Evolutionary conservation across 2,888 invertebrate species (phyloP), one percentile per base, ranked within the genome.

Genomic region (Leptothorax acervorum): DNA sequence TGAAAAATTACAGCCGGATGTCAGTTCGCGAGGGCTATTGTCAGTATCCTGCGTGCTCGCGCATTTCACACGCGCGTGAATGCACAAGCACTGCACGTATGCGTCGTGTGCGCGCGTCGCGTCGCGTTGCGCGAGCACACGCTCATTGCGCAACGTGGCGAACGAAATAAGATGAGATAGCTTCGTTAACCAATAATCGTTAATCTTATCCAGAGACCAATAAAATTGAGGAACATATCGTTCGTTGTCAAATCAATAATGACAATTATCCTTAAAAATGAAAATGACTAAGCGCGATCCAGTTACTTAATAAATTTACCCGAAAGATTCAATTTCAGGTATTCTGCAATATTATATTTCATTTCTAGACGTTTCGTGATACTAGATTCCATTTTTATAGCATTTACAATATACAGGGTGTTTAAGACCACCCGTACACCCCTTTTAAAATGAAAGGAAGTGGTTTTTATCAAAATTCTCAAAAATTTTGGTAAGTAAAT

Each of bases 101-200:
- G 15, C 18, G 15, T 0, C 23, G 42, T 70, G 53, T 48, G 18
- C 48, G 79, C 79, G 70, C 79, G 57, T 48, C 42, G 39, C 79
- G 57, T 68, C 31, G 28, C 28, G 42, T 82, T 74, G 63, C 82
- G 53, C 63, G 63, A 65, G 51, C 31, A 45, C 28, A 42, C 75
- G 31, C 63, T 28, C 42, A 53, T 82, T 74, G 82, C 75, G 62
- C 74, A 63, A 82, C 82, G 23, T 8, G 35, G 65, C 42, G 65
- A 42, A 35, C 23, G 39, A 60, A 70, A 66, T 57, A 83, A 68
- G 51, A 75, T 45, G 65, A 76, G 82, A 82, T 63, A 74, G 65
- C 42, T 63, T 53, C 63, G 63, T 82, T 76, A 82, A 70, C 70
- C 23, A 31, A 15, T 71, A 79, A 71, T 79, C 57, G 71, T 48